phyloP scores from a whole-genome alignment of 2,888 invertebrate genomes.

The Mamestra brassicae region DNA sequence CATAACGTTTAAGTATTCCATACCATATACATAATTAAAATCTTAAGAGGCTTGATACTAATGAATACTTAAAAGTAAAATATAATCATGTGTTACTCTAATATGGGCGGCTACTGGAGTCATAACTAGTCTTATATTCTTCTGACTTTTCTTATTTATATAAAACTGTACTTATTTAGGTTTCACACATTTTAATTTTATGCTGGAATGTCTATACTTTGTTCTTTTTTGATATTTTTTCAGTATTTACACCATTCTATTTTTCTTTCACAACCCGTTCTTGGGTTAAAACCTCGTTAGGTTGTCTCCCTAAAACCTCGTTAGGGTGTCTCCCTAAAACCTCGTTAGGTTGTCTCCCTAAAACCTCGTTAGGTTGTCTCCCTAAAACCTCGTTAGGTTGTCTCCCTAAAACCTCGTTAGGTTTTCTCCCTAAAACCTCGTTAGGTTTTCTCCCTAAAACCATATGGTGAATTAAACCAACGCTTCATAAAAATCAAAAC shows the following conservation, averaged over 20 bases:
- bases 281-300: not conserved
- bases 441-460: not conserved
- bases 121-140: not conserved
- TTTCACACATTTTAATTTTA: slow-evolving; percentile 7
- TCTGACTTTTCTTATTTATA: not conserved
- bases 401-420: not conserved
- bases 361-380: not conserved
- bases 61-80: slow-evolving; percentile 3
- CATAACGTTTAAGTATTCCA: slow-evolving; percentile 32
- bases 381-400: not conserved
- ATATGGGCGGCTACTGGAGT: not conserved
- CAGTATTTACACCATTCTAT: not conserved
- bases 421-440: not conserved
- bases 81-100: not conserved
- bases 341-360: not conserved
- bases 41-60: slow-evolving; percentile 24
- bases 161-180: not conserved
- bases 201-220: not conserved
- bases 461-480: slow-evolving; percentile 5
- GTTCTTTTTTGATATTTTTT: not conserved
- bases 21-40: slow-evolving; percentile 15
- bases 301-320: not conserved
- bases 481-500: not conserved
- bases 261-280: not conserved
- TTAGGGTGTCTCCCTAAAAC: not conserved